Conservation (phyloP, 2,113 vertebrate genomes). For the Cinclus cinclus region DNA sequence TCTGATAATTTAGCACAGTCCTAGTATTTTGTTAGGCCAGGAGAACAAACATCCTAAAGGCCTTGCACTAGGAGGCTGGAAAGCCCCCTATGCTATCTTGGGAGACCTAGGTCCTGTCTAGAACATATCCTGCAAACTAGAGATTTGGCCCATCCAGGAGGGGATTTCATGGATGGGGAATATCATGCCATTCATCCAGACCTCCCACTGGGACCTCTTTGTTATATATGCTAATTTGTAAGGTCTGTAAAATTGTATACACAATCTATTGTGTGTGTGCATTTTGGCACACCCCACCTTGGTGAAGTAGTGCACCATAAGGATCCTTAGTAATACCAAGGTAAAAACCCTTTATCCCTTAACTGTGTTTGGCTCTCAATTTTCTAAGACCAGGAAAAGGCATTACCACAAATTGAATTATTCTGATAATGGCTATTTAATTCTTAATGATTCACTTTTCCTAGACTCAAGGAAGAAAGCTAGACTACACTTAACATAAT, state of each 20-base stretch:
- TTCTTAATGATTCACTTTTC: neutral
- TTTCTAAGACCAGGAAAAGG: neutral
- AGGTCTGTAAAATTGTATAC: neutral
- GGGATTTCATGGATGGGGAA: fast-evolving
- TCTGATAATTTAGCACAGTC: neutral
- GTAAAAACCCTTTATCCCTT: neutral
- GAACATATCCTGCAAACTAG: neutral
- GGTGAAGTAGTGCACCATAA: neutral
- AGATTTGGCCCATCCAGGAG: neutral
- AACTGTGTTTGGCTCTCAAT: neutral
- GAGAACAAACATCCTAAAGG: neutral
- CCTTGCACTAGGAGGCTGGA: neutral
- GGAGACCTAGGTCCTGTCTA: neutral
- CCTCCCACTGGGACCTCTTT: neutral
- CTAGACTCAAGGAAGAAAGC: neutral
- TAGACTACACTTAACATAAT: neutral
- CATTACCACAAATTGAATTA: neutral
- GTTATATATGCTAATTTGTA: neutral
- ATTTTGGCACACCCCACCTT: too few relatives aligned
- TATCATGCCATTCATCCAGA: neutral
- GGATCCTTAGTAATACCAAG: too few relatives aligned
- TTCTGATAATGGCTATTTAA: neutral
- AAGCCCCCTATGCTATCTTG: neutral
- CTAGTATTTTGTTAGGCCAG: neutral
- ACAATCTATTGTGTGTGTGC: fast-evolving